Evolutionary conservation across 1,140 invertebrate species (phyloP).

Genomic region (Cylas formicarius): DNA sequence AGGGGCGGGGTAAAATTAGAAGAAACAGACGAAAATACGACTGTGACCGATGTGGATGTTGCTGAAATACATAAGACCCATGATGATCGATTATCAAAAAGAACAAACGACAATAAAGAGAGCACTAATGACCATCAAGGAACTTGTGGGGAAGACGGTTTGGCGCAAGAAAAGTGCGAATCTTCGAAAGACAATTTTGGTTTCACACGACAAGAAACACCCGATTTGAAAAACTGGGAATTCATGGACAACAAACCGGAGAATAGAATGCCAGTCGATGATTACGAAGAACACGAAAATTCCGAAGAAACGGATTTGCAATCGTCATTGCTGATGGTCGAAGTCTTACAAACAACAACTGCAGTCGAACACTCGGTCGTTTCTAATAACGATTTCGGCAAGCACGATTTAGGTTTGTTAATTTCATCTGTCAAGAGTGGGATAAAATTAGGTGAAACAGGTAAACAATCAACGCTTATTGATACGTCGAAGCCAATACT

Average conservation of each 20-base stretch:
- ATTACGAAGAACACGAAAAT: constrained; percentile 10
- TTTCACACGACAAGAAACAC: too few species aligned
- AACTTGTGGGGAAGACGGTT: too few species aligned
- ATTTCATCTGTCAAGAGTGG: background rate
- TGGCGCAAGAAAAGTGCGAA: too few species aligned
- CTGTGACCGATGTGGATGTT: background rate
- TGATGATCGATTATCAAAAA: too few species aligned
- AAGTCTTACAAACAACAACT: too few species aligned
- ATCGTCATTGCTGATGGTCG: too few species aligned
- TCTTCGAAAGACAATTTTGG: too few species aligned
- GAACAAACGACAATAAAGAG: too few species aligned
- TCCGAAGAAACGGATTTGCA: constrained; percentile 1
- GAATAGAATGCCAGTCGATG: background rate
- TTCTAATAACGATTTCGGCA: background rate
- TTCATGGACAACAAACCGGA: too few species aligned
- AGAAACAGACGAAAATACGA: background rate
- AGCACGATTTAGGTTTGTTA: background rate
- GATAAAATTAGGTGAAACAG: background rate
- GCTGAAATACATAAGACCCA: too few species aligned
- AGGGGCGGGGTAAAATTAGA: background rate
- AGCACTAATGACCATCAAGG: too few species aligned
- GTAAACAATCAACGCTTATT: background rate
- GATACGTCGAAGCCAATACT: background rate
- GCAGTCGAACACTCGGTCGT: background rate
- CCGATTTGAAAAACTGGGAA: too few species aligned